phyloP scores from a whole-genome alignment of 2,113 vertebrate species.

The Perognathus longimembris region DNA sequence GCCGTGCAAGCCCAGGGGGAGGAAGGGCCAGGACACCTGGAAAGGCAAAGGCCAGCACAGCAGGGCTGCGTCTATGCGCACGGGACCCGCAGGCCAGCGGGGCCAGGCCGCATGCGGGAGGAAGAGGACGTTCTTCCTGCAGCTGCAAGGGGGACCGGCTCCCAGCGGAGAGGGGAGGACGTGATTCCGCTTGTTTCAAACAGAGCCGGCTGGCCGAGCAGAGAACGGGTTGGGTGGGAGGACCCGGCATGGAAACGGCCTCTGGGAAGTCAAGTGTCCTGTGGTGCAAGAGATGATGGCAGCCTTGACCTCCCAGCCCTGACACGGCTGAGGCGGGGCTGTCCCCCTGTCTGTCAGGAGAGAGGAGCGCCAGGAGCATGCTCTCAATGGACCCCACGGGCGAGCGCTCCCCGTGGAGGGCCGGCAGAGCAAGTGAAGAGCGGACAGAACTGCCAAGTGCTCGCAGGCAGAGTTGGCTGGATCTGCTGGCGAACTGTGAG shows the following conservation, averaged over 20 bases:
- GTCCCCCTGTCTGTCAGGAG: neutral
- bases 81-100: accelerated
- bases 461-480: neutral
- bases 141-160: neutral
- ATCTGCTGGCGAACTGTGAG: neutral
- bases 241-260: neutral
- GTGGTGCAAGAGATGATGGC: neutral
- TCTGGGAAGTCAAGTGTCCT: neutral
- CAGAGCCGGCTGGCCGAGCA: neutral
- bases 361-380: neutral
- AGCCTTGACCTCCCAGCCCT: neutral
- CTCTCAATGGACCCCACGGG: no score
- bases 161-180: neutral
- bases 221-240: no score
- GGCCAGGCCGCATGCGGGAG: neutral
- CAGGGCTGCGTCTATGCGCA: accelerated
- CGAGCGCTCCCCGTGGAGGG: neutral
- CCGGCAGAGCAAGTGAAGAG: neutral
- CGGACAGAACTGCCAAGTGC: neutral
- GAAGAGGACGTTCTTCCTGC: neutral
- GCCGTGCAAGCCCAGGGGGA: neutral
- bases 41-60: no score
- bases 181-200: neutral
- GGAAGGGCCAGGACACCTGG: accelerated
- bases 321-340: neutral